Base-by-base conservation (phyloP, 2,888 invertebrate species). In the Nomada goodeniana region DNA sequence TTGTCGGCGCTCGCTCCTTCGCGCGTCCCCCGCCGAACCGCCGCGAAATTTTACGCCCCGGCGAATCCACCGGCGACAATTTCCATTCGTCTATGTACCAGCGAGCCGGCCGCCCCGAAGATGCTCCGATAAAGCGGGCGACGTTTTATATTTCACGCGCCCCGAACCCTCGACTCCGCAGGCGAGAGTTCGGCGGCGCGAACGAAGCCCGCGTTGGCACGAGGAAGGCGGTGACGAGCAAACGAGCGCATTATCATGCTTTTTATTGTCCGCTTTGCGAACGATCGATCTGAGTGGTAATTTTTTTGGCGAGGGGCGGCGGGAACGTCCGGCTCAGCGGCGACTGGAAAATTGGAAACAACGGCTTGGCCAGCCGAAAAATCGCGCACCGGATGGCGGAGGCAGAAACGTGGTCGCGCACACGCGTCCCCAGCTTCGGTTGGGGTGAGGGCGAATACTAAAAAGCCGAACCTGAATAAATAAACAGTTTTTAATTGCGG, bases 401-500 rank as follows among this genome's bases (percentile, higher is more conserved):
- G 77, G 75, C 73, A 64, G 20, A 68, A 52, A 20, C 74, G 65
- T 23, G 64, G 36, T 26, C 76, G 29, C 65, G 47, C 80, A 60
- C 81, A 52, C 84, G 67, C 82, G 68, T 29, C 20, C 59, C 73
- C 53, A 50, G 50, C 64, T 79, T 72, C 78, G 74, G 76, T 77
- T 60, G 77, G 83, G 79, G 88, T 77, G 86, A 78, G 88, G 80
- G 89, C 89, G 90, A 90, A 91, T 91, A 91, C 91, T 92, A 93
- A 93, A 93, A 93, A 93, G 92, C 91, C 91, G 90, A 85, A 88
- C 84, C 90, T 93, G 93, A 93, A 93, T 93, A 93, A 93, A 93
- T 93, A 93, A 93, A 93, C 93, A 93, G 92, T 93, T 93, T 93
- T 93, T 93, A 93, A 93, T 93, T 93, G 93, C 93, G 91, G 90